Base-by-base conservation (phyloP, 2,888 invertebrate genomes). In the Flexamia atlantica region DNA sequence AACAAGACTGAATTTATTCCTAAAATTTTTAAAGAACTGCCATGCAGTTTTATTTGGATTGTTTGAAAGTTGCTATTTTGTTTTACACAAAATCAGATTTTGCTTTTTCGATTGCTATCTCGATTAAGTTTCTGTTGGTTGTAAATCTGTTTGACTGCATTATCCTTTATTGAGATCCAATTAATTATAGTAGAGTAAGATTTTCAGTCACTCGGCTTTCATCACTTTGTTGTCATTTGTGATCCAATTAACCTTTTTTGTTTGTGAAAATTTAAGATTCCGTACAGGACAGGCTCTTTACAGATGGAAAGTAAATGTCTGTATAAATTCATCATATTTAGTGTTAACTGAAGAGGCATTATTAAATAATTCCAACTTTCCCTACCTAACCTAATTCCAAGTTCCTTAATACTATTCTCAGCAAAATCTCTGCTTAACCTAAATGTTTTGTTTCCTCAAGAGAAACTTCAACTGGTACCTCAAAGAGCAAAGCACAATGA, bases 351-450 rank as follows among this genome's bases (percentile, higher is more conserved):
- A 50, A 17, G 50, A 14, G 50, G 9, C 17, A 50, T 50, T 50
- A 50, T 50, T 14, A 50, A 50, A 50, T 17, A 50, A 9, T 17
- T 50, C n/a, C 50, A 50, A 50, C n/a, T 14, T 50, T 50, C n/a
- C 50, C 50, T 50, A 50, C 50, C 50, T 17, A 50, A 50, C 50
- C 50, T 50, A 50, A 50, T 50, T 50, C 50, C 17, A 50, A 50
- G 10, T 50, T 50, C 17, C 10, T 50, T 17, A 50, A 50, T 50
- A 50, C 50, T 50, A 50, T 17, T 50, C 17, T 50, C 50, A 50
- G 17, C 7, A 4, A 50, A 50, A 50, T 50, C 50, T n/a, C 50
- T 50, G 50, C 50, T 4, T 17, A 50, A 14, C 17, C n/a, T 50
- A 17, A n/a, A 50, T 50, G 7, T 17, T 50, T 50, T 4, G 7